Evolutionary conservation across 2,113 vertebrate genomes (phyloP).

Genomic region (Peromyscus leucopus): DNA sequence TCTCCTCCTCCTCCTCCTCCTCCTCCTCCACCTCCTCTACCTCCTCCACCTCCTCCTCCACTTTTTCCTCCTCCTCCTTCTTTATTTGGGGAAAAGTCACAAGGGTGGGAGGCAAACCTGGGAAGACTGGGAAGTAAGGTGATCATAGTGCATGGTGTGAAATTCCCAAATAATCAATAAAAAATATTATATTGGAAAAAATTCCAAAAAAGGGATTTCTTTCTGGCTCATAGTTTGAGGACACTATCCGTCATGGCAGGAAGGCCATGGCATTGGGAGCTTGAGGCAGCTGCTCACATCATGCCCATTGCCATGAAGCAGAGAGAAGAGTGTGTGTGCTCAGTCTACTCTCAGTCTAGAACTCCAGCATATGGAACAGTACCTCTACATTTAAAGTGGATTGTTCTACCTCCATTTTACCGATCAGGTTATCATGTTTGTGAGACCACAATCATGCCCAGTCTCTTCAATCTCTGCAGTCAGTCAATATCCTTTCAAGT

Average conservation of each 20-base stretch:
- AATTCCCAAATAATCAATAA: neutral
- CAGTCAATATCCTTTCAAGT: neutral
- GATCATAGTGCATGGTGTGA: neutral
- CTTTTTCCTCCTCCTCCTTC: rapidly evolving
- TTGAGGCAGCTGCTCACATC: neutral
- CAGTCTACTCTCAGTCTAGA: neutral
- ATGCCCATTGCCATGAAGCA: no score
- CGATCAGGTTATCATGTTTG: neutral
- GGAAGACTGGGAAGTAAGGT: neutral
- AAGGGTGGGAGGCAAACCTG: neutral
- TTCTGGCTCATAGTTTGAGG: neutral
- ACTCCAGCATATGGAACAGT: neutral
- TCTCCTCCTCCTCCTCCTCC: no score
- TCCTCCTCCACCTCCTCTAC: no score
- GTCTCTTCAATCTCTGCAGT: neutral
- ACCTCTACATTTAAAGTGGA: neutral
- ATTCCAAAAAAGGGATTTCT: neutral
- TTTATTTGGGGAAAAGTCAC: neutral
- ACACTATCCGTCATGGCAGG: neutral
- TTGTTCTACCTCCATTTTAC: neutral
- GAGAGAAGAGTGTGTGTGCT: no score
- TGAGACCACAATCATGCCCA: neutral
- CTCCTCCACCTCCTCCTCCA: no score
- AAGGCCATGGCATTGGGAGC: neutral
- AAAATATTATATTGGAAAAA: neutral